Evolutionary conservation across 2,113 vertebrate species (phyloP), one percentile per base, ranked within the genome.

Genomic region (Myxocyprinus asiaticus): DNA sequence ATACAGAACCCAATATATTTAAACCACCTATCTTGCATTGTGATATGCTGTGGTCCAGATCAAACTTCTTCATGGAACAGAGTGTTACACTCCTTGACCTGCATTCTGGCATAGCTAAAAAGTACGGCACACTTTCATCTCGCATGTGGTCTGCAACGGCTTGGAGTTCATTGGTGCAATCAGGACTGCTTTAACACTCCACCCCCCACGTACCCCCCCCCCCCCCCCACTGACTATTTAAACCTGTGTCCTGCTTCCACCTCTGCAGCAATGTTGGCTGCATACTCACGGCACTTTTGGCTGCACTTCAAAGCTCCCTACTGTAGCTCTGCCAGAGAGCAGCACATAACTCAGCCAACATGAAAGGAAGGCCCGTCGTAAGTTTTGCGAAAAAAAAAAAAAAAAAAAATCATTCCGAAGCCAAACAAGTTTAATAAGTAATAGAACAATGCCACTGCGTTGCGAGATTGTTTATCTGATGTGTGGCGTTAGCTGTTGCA

Each of bases 311-410:
- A 91, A 91, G 89, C 81, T 67, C 80, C 70, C 59, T 77, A 65
- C 84, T 75, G 81, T 78, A 86, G 75, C 76, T 65, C 64, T 84
- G 81, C 84, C 85, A 88, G 78, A 85, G 74, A 81, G 74, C 80
- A 69, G 73, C 84, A 87, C 89, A 88, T 88, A 89, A 90, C 80
- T 89, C 90, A 89, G 80, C 64, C 81, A 83, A 88, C 88, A 90
- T 90, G 82, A 90, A 90, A 90, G 89, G 72, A 67, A 61, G 42
- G 72, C 63, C 33, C 50, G 74, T 84, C 79, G 74, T 89, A 88
- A 69, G 84, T 85, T 85, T 87, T 72, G 80, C 71, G 51, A 81
- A 87, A 81, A 83, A 81, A n/a, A n/a, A n/a, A n/a, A n/a, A n/a
- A n/a, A n/a, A 33, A 85, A 85, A 85, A 83, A 88, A 87, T 89